Percentiles rank a stretch among this genome's conserved stretches.
phyloP scores from a whole-genome alignment of 2,113 vertebrate species.

The Phaethon lepturus region DNA sequence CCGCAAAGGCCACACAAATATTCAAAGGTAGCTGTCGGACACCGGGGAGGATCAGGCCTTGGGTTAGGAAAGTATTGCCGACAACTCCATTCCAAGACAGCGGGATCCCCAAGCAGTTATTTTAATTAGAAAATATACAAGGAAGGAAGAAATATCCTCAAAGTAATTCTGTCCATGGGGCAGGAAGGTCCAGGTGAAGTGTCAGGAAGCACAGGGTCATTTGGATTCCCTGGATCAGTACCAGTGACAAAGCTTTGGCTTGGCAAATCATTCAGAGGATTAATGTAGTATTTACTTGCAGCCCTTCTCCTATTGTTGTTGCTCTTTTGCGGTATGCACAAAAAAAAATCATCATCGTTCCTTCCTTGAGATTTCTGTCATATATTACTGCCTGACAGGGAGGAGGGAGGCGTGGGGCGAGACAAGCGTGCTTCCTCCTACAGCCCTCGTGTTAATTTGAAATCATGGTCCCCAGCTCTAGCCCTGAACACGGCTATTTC shows the following conservation, averaged over 20 bases:
- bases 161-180: accelerated
- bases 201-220: accelerated
- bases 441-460: not conserved
- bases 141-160: not conserved
- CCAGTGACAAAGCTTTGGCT: not conserved
- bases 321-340: not conserved
- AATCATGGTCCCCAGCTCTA: not conserved
- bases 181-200: not conserved
- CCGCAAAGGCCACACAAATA: accelerated
- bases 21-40: accelerated
- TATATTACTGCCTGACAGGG: not conserved
- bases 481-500: not conserved
- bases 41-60: accelerated
- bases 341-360: not conserved
- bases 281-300: not conserved
- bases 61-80: not conserved
- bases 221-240: not conserved
- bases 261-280: not conserved
- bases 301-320: not conserved
- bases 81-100: too few relatives aligned
- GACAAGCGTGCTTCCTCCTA: not conserved
- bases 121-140: accelerated
- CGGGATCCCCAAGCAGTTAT: not conserved
- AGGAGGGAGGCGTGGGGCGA: not conserved
- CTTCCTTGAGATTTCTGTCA: not conserved